Base-by-base conservation (phyloP, 2,113 vertebrate species). In the Furnarius figulus region DNA sequence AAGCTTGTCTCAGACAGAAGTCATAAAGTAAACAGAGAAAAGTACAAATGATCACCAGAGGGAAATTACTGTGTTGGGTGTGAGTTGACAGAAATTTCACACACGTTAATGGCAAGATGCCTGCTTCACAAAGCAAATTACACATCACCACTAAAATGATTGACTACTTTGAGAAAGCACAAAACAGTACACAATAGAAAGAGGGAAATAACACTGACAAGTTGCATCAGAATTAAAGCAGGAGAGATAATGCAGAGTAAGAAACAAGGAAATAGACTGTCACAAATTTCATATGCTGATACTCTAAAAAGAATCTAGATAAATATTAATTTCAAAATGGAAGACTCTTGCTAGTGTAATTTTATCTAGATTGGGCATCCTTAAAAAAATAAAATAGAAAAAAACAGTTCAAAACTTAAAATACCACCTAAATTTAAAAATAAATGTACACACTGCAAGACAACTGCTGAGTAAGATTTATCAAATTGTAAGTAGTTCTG, bases 91-190 rank as follows among this genome's bases (percentile, higher is more conserved):
- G 70, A 87, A 68, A 75, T 84, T 90, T 93, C 90, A 90, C 17
- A 21, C 35, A 70, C 10, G n/a, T 85, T 55, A 63, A 71, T 47
- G 53, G 71, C 65, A 94, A 94, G 67, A 89, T 86, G 76, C 59
- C 53, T 92, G 56, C 66, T 94, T 88, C 95, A 87, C 44, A 88
- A 93, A 96, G 92, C 40, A 95, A 97, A 97, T 94, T 84, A 72
- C 33, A 89, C 44, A 82, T 9, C 24, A 49, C 17, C 63, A 66
- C 42, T 47, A 50, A 19, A 97, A 83, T 79, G 93, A 91, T 7
- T 95, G 68, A 87, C 63, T 86, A 87, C 92, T 89, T 91, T 77
- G 50, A 85, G 75, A 96, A 97, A 96, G 85, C 84, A 96, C 35
- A 95, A 89, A 97, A 87, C 1, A 12, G 77, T 89, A 55, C 42